Evolutionary conservation across 2,113 vertebrate genomes (phyloP).

Genomic region (Chitala chitala): DNA sequence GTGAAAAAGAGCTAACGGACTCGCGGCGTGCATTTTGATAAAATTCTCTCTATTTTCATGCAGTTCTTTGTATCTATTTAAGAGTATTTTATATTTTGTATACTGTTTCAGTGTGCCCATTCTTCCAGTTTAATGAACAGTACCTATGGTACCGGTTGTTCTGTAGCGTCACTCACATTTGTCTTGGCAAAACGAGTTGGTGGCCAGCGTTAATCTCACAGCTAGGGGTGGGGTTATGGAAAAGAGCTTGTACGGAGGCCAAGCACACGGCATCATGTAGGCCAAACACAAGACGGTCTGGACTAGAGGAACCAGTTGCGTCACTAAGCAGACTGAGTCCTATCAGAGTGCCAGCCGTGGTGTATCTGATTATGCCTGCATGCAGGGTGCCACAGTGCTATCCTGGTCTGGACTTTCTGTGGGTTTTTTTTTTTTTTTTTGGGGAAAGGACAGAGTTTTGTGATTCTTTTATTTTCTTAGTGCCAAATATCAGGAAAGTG

Average conservation of each 20-base stretch:
- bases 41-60: conserved; percentile 98
- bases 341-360: not conserved
- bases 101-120: conserved; percentile 69
- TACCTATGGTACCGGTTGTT: not conserved
- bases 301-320: not conserved
- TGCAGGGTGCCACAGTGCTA: too few species aligned
- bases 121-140: conserved; percentile 7
- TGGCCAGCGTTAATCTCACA: too few species aligned
- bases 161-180: not conserved
- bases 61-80: conserved; percentile 99
- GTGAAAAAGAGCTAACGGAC: conserved; percentile 56
- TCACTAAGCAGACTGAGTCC: not conserved
- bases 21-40: conserved; percentile 96
- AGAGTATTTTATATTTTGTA: conserved; percentile 99
- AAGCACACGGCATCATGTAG: too few species aligned
- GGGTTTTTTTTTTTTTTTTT: too few species aligned
- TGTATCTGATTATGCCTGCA: not conserved
- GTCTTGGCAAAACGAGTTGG: not conserved
- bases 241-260: not conserved
- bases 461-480: conserved; percentile 31
- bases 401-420: too few species aligned
- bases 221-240: too few species aligned
- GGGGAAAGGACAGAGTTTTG: too few species aligned
- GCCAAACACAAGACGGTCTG: not conserved
- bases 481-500: conserved; percentile 37